These are phyloP conservation scores for Vespertilio murinus DNA, from an alignment of 2,797 vertebrate species.

Conservation along the genomic window DNA sequence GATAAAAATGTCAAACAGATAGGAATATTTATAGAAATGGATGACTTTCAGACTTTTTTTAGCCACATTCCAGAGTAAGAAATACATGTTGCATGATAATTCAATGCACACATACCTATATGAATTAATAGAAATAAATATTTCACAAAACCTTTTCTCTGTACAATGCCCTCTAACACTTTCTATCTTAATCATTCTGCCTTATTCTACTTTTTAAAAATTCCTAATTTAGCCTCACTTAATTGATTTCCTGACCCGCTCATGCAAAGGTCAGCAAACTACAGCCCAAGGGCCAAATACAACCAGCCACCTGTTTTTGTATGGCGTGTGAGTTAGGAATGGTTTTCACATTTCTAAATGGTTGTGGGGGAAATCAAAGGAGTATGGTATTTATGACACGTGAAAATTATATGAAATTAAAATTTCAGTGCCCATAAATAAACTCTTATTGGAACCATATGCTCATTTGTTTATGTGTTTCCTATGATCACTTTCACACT, in stretches of 20 bases:
- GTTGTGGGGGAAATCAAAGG: not conserved
- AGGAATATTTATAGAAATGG: not conserved
- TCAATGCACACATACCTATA: not conserved
- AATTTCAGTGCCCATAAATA: not conserved
- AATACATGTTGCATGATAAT: not conserved
- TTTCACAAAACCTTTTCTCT: not conserved
- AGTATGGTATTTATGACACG: not conserved
- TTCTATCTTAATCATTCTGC: not conserved
- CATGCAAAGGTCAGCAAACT: not conserved
- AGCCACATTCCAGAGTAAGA: not conserved
- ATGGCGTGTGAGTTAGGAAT: not conserved
- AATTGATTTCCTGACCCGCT: not conserved
- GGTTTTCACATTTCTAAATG: conserved; percentile 1
- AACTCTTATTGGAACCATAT: not conserved
- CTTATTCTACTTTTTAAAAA: not conserved
- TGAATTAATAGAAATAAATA: conserved; percentile 6
- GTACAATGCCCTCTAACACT: not conserved
- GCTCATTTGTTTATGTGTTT: not conserved
- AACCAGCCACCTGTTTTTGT: not conserved
- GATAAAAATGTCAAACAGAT: not conserved
- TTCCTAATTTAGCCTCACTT: not conserved
- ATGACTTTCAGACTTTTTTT: not conserved
- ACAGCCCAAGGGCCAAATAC: not conserved
- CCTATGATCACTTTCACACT: not conserved
- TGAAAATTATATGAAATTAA: conserved; percentile 33